Evolutionary conservation across 2,797 vertebrate species (phyloP), one percentile per base, ranked within the genome.

Genomic region (Taenioides sp.): DNA sequence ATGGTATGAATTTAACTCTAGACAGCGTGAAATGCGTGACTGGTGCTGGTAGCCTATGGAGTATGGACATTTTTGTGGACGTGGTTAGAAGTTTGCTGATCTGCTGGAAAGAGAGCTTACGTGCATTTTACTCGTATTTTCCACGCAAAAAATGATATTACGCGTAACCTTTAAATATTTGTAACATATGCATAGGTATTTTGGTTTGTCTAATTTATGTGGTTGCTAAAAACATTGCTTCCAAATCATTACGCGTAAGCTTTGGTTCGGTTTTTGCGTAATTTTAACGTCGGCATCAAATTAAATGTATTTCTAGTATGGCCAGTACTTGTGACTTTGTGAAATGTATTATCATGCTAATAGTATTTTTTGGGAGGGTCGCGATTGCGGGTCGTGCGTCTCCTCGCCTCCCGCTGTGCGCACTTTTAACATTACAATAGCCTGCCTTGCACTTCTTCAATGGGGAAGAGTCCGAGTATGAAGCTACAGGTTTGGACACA

Each of bases 361-460:
- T 61, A 25, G 69, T 65, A 54, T 75, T 77, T 65, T 76, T 79
- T 75, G 82, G 81, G 85, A 87, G 87, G 84, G 86, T 85, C 86
- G 80, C 74, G 84, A 77, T 77, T 83, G 88, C 86, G 75, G 78
- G 82, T 85, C 79, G 84, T 88, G 89, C 81, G 81, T 83, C 86
- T 90, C 89, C 91, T 92, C 86, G 82, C 80, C 84, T 80, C 92
- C 80, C 69, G 88, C 89, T 89, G 63, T 49, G 91, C 79, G 89
- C 85, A 80, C 81, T 87, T 88, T 92, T 90, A 86, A 84, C 88
- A 90, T 92, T 78, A 92, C 89, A 92, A 94, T 62, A 93, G 78
- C 74, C 72, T 57, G 64, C 76, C 74, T 75, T 71, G 80, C 81
- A 70, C 70, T 60, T 72, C 23, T 52, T 62, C 54, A 47, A 37